Evolutionary conservation across 2,888 invertebrate species (phyloP), one percentile per base, ranked within the genome.

Genomic region (Troides oblongomaculatus): DNA sequence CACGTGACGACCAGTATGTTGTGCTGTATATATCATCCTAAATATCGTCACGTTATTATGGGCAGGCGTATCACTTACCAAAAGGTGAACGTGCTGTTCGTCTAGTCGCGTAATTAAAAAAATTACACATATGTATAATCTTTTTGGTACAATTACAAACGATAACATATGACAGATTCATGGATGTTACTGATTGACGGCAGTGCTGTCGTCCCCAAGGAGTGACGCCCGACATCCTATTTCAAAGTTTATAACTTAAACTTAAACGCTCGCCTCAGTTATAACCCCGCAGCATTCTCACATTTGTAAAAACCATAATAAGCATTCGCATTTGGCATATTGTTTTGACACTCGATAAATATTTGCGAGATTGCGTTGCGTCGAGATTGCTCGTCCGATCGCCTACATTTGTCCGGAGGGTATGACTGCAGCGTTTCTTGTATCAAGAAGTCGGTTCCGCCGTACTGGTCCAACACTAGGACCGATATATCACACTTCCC

Each of bases 241-340:
- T 8, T 23, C 23, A 60, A 71, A 61, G 62, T 61, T 59, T 71
- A 17, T 46, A n/a, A 61, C 66, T 68, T 65, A 39, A n/a, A 72
- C 73, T 68, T 65, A 39, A n/a, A 72, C 73, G 64, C 73, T 72
- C 21, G 72, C 66, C 69, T 70, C 59, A 71, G 25, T 69, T 12
- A 62, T 73, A 74, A 77, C 86, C 89, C 88, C 75, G 84, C 78
- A 90, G 89, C 89, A 78, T 75, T 81, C 82, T 79, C 84, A 85
- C 90, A 91, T 91, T 90, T 91, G 89, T 91, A 90, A 90, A 90
- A 90, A 88, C 82, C 84, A 83, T 90, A 91, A 91, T 90, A 91
- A 90, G 90, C 86, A 84, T 81, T 78, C 84, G 82, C 87, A 87
- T 91, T 92, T 90, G 92, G 91, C 91, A 87, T 90, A 89, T 90